Conservation (phyloP, 2,113 vertebrate species). For the Podarcis cretensis region DNA sequence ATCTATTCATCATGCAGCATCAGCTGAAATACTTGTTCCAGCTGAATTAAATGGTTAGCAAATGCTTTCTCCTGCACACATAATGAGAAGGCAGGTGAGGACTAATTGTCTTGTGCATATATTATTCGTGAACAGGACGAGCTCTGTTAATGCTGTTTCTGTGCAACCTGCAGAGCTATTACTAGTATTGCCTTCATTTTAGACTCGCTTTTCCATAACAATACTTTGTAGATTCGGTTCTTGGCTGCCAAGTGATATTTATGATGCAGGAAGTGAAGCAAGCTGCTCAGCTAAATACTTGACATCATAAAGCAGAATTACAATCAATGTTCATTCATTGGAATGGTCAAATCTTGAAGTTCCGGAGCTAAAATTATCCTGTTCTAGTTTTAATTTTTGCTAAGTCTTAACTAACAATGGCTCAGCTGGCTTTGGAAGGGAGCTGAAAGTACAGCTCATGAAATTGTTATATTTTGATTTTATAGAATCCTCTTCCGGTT, state of each 20-base stretch:
- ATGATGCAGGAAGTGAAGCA: slow-evolving; percentile 40
- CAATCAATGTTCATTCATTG: slow-evolving; percentile 7
- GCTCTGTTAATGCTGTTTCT: background rate
- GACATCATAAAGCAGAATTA: background rate
- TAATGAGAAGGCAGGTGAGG: slow-evolving; percentile 16
- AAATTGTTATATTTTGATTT: background rate
- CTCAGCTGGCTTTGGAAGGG: background rate
- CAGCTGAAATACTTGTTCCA: background rate
- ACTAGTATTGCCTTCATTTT: slow-evolving; percentile 33
- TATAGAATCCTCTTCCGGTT: background rate
- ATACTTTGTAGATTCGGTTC: background rate
- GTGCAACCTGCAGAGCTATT: slow-evolving; percentile 17
- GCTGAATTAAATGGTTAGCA: slow-evolving; percentile 1
- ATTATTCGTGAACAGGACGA: background rate
- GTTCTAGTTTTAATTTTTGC: background rate
- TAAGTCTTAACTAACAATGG: background rate
- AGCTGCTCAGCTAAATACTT: slow-evolving; percentile 19
- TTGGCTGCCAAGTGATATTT: slow-evolving; percentile 19
- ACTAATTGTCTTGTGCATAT: background rate
- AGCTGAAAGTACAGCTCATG: background rate
- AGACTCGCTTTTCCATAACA: slow-evolving; percentile 28
- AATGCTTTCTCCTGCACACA: slow-evolving; percentile 16
- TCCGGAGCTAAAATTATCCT: background rate
- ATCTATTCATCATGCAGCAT: background rate
- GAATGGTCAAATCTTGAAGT: slow-evolving; percentile 1